phyloP scores from a whole-genome alignment of 2,797 vertebrate species.

The Aplochiton taeniatus region DNA sequence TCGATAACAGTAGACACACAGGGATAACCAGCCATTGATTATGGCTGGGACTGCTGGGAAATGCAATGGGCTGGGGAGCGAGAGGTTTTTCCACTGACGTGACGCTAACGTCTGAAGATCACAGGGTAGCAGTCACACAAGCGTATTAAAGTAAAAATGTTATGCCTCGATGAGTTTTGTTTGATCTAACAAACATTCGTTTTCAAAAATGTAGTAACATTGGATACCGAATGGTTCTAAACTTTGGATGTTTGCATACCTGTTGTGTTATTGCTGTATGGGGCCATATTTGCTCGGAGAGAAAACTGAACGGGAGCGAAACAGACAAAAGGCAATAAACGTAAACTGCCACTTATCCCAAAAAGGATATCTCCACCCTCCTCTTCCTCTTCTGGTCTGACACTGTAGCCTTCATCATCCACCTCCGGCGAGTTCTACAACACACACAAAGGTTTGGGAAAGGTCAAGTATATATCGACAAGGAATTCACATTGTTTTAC shows the following conservation, averaged over 20 bases:
- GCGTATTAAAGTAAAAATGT: too few relatives aligned
- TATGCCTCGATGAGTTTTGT: too few relatives aligned
- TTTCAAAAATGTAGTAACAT: too few relatives aligned
- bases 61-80: not conserved
- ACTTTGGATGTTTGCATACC: too few relatives aligned
- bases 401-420: constrained; percentile 97
- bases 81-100: not conserved
- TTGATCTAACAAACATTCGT: too few relatives aligned
- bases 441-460: constrained; percentile 36
- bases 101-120: too few relatives aligned
- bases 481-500: not conserved
- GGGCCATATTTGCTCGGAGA: too few relatives aligned
- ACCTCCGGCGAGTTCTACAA: constrained; percentile 92
- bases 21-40: constrained; percentile 24
- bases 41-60: constrained; percentile 2
- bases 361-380: constrained; percentile 78
- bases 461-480: not conserved
- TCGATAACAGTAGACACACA: constrained; percentile 3
- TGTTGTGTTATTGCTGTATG: too few relatives aligned
- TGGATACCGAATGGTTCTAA: too few relatives aligned
- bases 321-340: too few relatives aligned
- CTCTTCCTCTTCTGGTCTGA: constrained; percentile 89
- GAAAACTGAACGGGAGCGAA: too few relatives aligned
- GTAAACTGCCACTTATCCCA: not conserved
- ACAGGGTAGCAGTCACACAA: too few relatives aligned